phyloP scores from a whole-genome alignment of 2,113 vertebrate species.

The Microcebus lehilahytsara region DNA sequence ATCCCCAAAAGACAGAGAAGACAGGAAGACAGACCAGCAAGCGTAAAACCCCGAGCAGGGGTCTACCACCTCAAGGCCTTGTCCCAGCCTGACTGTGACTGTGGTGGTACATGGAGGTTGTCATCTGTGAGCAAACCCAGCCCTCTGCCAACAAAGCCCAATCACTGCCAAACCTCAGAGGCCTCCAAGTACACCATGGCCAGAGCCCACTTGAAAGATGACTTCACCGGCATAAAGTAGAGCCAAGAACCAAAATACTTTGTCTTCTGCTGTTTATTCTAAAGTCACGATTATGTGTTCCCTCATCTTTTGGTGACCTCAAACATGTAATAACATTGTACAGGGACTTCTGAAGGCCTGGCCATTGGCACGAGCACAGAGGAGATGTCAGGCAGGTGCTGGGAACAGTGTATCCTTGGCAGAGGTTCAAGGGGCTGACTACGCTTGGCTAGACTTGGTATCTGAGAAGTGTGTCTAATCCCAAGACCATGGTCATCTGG shows the following conservation, averaged over 20 bases:
- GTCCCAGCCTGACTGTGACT: neutral
- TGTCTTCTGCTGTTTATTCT: constrained; percentile 88
- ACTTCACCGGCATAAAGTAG: constrained; percentile 81
- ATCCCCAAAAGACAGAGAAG: neutral
- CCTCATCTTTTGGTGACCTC: constrained; percentile 84
- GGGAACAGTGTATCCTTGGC: constrained; percentile 54
- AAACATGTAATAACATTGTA: constrained; percentile 80
- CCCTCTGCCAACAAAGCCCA: constrained; percentile 40
- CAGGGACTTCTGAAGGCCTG: constrained; percentile 74
- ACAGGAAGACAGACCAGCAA: neutral
- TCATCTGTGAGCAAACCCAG: constrained; percentile 15
- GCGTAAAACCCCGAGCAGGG: neutral
- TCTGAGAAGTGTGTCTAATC: constrained; percentile 31
- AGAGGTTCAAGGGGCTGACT: constrained; percentile 59
- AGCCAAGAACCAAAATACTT: constrained; percentile 87
- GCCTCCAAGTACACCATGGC: constrained; percentile 82
- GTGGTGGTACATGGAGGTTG: neutral
- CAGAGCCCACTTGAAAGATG: constrained; percentile 81
- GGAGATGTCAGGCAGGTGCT: constrained; percentile 59
- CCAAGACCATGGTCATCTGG: constrained; percentile 42
- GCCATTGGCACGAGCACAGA: constrained; percentile 50
- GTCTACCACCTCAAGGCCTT: neutral
- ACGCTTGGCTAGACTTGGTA: constrained; percentile 53
- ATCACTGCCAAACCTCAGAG: constrained; percentile 79
- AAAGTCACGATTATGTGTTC: constrained; percentile 87